Base-by-base conservation (phyloP, 2,797 vertebrate species). In the Sciaenops ocellatus region DNA sequence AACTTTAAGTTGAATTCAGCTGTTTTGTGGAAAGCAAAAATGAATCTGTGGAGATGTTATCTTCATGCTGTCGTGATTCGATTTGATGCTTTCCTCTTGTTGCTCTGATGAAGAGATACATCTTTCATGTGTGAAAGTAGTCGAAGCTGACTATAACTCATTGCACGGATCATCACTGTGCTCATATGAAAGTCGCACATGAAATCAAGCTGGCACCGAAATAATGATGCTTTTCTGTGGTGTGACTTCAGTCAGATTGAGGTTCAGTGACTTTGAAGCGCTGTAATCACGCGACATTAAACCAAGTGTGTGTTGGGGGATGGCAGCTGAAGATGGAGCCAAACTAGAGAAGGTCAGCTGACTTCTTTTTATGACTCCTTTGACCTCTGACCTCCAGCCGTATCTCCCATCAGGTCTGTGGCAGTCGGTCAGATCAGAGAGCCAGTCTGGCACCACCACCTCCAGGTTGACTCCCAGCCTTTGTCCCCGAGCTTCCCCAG, bases 391-490 rank as follows among this genome's bases (percentile, higher is more conserved):
- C 83, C 88, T 52, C 50, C 6, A 71, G 83, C 48, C 55, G 64
- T 80, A 68, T 88, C 82, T 86, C 77, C 85, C 91, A 87, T 93
- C 87, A 85, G 85, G 79, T 89, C 89, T 48, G 80, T 16, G 34
- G 83, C 82, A 54, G 84, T 63, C 55, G 80, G 79, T 84, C 81
- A 90, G 82, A 89, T 90, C 85, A 90, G 82, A 91, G 90, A 89
- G 88, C 82, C 85, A 59, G 85, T 85, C 89, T 92, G 93, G 92
- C 92, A 92, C 92, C 91, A 90, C 72, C 79, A 82, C 79, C 82
- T 85, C 92, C 76, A 80, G 80, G 82, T 80, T 57, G 54, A 84
- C 83, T 85, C 81, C 55, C 28, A 69, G 87, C 66, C 74, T 88
- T 91, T 91, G 93, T 92, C 88, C 86, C 83, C 34, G 48, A 79